Evolutionary conservation across 2,888 invertebrate species (phyloP).

Genomic region (Latheticus oryzae): DNA sequence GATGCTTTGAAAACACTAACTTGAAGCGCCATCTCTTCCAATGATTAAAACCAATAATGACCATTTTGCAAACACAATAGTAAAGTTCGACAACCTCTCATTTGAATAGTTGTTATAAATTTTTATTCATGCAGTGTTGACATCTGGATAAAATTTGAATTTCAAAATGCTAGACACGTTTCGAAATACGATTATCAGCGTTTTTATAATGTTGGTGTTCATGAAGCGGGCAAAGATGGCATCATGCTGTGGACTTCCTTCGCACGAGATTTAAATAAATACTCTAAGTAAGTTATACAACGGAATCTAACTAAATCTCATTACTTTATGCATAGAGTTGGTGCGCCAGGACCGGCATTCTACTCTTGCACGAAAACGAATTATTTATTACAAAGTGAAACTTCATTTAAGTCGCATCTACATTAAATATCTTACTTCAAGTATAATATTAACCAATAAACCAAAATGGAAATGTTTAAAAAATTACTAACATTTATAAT

Average conservation of each 20-base stretch:
- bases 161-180: constrained; percentile 42
- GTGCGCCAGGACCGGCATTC: constrained; percentile 19
- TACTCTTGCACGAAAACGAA: constrained; percentile 12
- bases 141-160: constrained; percentile 41
- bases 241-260: constrained; percentile 19
- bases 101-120: constrained; percentile 36
- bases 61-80: constrained; percentile 25
- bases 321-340: constrained; percentile 35
- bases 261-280: constrained; percentile 27
- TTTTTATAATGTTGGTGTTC: constrained; percentile 25
- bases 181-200: constrained; percentile 40
- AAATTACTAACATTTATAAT: no score
- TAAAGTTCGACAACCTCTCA: constrained; percentile 36
- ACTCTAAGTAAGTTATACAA: constrained; percentile 27
- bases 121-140: constrained; percentile 42
- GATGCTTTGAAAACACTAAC: neutral
- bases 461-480: no score
- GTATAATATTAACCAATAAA: no score
- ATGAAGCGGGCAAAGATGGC: constrained; percentile 19
- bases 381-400: constrained; percentile 8
- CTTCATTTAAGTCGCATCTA: constrained; percentile 9
- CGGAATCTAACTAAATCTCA: constrained; percentile 23
- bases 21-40: constrained; percentile 12
- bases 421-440: no score
- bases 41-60: constrained; percentile 1